Base-by-base conservation (phyloP, 37 sponge, comb jelly and placozoan genomes). In the Geodia barretti region DNA sequence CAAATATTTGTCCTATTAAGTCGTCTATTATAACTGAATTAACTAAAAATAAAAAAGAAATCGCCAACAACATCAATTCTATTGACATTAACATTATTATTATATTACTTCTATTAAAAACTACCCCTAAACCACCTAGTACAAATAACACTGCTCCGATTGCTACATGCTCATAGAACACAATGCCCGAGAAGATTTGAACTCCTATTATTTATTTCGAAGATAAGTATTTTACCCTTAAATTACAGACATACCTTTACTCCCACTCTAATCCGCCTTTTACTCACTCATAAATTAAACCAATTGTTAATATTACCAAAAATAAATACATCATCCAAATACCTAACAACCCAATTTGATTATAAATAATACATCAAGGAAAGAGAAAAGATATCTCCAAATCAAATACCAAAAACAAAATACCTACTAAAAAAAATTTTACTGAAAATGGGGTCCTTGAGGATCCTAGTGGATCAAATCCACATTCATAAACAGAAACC, bases 331-430 rank as follows among this genome's bases (percentile, higher is more conserved):
- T 68, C n/a, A 75, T 72, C 75, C 87, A 87, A 87, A 70, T 47
- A 38, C 87, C 87, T 8, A 74, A 80, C 34, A 79, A 75, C 7
- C 63, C 81, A 26, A 90, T 84, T 71, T 75, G 81, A 79, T 80
- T 80, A 34, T 79, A 80, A 38, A 83, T 47, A 47, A 81, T 73
- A 70, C 82, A 43, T 29, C 72, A 81, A 34, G 82, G 82, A 64
- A 91, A 91, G 76, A 91, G 71, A 86, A 76, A 86, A 47, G 87
- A 86, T 33, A 91, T 86, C 75, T 91, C 91, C 60, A 91, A 78
- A 72, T 88, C 93, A 92, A 92, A 92, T 73, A 92, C 74, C 58
- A 92, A 58, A 88, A 92, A 92, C 14, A 92, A 62, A 79, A 92
- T 88, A n/a, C 93, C 93, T 29, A 92, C 84, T 71, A 92, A 88